Percentiles rank a stretch among this genome's conserved stretches.
Evolutionary conservation across 2,888 invertebrate genomes (phyloP).

Genomic region (Orthonevra nobilis): DNA sequence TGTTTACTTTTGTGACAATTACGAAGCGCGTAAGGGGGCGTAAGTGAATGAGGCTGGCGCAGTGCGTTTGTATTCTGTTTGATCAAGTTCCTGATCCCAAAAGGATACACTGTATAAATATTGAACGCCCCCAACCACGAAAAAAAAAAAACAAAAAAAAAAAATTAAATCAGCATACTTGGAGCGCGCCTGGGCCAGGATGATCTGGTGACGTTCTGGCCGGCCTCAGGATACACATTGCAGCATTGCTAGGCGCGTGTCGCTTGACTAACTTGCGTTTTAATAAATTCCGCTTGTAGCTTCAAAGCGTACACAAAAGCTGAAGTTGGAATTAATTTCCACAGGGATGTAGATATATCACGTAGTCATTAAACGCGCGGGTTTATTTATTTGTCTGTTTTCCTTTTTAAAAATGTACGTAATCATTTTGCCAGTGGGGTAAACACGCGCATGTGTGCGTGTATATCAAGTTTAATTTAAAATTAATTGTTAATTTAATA

Average conservation of each 20-base stretch:
- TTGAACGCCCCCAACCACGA: no score
- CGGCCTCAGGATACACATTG: no score
- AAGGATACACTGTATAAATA: conserved; percentile 65
- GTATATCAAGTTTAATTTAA: no score
- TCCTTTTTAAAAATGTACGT: no score
- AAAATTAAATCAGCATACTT: conserved; percentile 66
- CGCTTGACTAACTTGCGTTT: conserved; percentile 39
- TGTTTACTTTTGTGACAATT: conserved; percentile 67
- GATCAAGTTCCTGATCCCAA: conserved; percentile 63
- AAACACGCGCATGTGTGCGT: no score
- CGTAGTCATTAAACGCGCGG: conserved; percentile 45
- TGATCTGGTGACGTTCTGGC: no score
- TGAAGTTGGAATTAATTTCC: conserved; percentile 57
- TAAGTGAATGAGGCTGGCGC: conserved; percentile 58
- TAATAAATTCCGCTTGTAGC: conserved; percentile 60
- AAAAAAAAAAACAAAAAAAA: conserved; percentile 51
- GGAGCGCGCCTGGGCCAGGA: no score
- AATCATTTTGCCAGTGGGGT: conserved; percentile 15
- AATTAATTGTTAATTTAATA: conserved; percentile 67
- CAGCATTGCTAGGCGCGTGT: not conserved
- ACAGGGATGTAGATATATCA: conserved; percentile 62
- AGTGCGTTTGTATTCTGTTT: conserved; percentile 66
- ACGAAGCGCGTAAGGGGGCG: conserved; percentile 63
- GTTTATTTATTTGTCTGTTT: conserved; percentile 16
- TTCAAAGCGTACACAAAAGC: conserved; percentile 34